Base-by-base conservation (phyloP, 1,140 invertebrate genomes). In the Globodera rostochiensis region DNA sequence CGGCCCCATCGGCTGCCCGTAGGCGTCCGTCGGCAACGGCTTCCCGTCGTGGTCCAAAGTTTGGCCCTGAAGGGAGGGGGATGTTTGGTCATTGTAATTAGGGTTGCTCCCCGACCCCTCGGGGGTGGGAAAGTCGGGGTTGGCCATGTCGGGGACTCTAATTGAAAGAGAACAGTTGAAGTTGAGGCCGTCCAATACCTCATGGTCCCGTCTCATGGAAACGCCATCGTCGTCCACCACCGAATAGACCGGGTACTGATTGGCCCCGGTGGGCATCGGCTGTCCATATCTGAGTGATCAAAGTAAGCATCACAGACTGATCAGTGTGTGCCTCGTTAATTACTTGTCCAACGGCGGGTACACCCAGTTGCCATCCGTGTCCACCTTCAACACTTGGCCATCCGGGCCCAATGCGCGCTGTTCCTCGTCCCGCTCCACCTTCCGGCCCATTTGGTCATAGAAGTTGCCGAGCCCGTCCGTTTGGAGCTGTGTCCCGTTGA, bases 321-420 rank as follows among this genome's bases (percentile, higher is more conserved):
- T 60, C 47, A 45, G 45, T 21, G 79, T 49, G 21, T 74, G 64
- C n/a, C n/a, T 67, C 11, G 49, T 78, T 50, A 57, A 53, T 57
- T 21, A 50, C 70, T 84, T 75, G 64, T 87, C 88, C 25, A 87
- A 69, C 67, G 80, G 67, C 50, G 86, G 87, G 82, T 89, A 88
- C 6, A 88, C 64, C 70, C 77, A 88, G 45, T 88, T 81, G 13
- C 84, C 88, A n/a, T 88, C 49, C 3, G 50, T 60, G 80, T 87
- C 80, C 50, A 83, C 77, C 57, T 76, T 70, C 46, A 88, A 74
- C 49, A 76, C 66, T 11, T 80, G 64, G 1, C 86, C 86, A 69
- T 89, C 84, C 8, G 87, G 87, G 4, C 79, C 84, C 3, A 88
- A 25, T 49, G 83, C 78, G 50, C 73, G 66, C 47, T 81, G 73